Percentiles rank a stretch among this genome's conserved stretches.
Conservation (phyloP, 2,113 vertebrate species). For the Cranoglanis bouderius region DNA sequence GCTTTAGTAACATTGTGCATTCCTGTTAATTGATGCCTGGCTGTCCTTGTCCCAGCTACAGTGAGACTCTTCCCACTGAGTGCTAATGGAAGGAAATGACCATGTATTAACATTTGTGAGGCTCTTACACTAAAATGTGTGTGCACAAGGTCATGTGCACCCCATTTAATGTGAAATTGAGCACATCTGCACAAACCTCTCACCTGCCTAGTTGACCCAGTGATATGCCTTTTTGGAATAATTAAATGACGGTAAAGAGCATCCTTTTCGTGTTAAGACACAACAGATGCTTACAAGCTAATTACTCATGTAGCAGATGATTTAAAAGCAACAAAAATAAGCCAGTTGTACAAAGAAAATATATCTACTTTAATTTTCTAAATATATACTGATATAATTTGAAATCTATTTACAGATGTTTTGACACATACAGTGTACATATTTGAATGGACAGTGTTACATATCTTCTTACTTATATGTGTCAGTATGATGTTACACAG, state of each 20-base stretch:
- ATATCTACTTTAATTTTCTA: background rate
- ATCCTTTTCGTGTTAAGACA: background rate
- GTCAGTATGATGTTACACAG: background rate
- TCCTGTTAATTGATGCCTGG: constrained; percentile 43
- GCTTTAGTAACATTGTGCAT: background rate
- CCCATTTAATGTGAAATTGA: background rate
- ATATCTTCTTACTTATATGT: background rate
- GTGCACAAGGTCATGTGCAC: background rate
- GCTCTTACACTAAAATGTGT: background rate
- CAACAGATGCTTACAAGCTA: background rate
- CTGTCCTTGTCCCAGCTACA: constrained; percentile 11
- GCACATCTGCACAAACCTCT: background rate
- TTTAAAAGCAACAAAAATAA: background rate
- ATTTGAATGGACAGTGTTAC: background rate
- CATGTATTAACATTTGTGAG: background rate
- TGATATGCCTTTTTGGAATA: background rate
- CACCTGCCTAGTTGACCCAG: background rate
- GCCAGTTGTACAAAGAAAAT: background rate
- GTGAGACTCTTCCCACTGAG: background rate
- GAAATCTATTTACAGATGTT: background rate
- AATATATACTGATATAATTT: too few species aligned
- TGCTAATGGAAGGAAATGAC: background rate
- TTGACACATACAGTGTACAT: background rate
- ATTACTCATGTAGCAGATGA: background rate
- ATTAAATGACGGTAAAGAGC: background rate